Evolutionary conservation across 2,888 invertebrate genomes (phyloP), one percentile per base, ranked within the genome.

Genomic region (Acanthopleura granulata): DNA sequence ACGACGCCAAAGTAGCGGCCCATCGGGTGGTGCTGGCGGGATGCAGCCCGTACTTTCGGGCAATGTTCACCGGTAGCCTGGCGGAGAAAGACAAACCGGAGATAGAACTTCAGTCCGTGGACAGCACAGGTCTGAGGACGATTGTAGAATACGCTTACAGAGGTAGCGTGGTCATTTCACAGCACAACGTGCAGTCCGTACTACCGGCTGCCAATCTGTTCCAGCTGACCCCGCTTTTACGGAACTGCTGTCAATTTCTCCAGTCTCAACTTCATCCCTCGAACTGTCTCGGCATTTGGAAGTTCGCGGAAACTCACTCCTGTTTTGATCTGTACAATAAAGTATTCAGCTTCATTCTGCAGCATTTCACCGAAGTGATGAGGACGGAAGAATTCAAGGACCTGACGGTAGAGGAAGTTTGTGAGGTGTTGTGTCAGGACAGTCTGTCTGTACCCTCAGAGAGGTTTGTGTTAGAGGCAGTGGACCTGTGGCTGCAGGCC

Each of bases 241-340:
- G 16, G 6, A 15, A 27, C 18, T 66, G 66, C 25, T 66, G 66
- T 27, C 15, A 14, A 22, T 66, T 66, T 27, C 29, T 66, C 18
- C 25, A 66, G 29, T 66, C 66, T 14, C 66, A 66, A 14, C 66
- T 66, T 22, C 66, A 66, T 25, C 66, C 66, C 6, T 22, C 22
- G 16, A 66, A 66, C 66, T 27, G 66, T 27, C 16, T 66, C 1
- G 66, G 66, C 16, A 66, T 66, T 27, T 66, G 66, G 66, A 66
- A 66, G 66, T 66, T 66, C 25, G 66, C 66, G 16, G 66, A 66
- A 66, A 66, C 66, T 1, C 66, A 66, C 29, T 66, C 66, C 22
- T 66, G 66, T 66, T 27, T 27, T 27, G 66, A 66, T 27, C 29
- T 66, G 6, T 66, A 27, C 25, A 25, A 66, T 3, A 66, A 66